Percentiles rank a stretch among this genome's conserved stretches.
These are phyloP conservation scores for Zonitis immaculata DNA, from an alignment of 2,888 invertebrate species.

Conservation along the genomic window DNA sequence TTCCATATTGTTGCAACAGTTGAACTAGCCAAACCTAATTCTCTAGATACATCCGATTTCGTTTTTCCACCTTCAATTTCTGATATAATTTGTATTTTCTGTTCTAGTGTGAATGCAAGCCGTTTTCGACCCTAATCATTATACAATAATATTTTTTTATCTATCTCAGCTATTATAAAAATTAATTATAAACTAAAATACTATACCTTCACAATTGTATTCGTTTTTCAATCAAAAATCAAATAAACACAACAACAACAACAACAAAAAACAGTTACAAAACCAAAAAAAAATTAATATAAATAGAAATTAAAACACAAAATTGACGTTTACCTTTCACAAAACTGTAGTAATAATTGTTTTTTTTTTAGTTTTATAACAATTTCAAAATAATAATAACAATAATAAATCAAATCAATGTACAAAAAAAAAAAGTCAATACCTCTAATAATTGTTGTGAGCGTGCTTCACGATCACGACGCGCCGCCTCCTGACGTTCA, in stretches of 20 bases:
- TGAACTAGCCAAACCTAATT: slow-evolving; percentile 55
- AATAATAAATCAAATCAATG: not conserved
- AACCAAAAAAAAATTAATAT: slow-evolving; percentile 6
- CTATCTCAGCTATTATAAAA: not conserved
- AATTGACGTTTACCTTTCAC: slow-evolving; percentile 8
- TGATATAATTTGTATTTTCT: slow-evolving; percentile 58
- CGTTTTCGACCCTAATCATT: slow-evolving; percentile 54
- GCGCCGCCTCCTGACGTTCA: slow-evolving; percentile 77
- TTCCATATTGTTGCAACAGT: slow-evolving; percentile 58
- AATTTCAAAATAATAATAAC: not conserved
- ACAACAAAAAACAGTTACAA: not conserved
- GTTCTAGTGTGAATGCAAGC: slow-evolving; percentile 57
- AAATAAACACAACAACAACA: not conserved
- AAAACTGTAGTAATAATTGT: slow-evolving; percentile 1
- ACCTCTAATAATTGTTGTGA: slow-evolving; percentile 88
- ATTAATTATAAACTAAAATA: slow-evolving; percentile 14
- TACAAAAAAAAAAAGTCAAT: slow-evolving; percentile 34
- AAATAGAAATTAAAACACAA: slow-evolving; percentile 8
- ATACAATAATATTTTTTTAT: not conserved
- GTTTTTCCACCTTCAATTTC: slow-evolving; percentile 56
- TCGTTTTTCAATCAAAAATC: not conserved
- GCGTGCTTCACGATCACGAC: slow-evolving; percentile 74
- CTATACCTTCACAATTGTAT: slow-evolving; percentile 31
- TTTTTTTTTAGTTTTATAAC: slow-evolving; percentile 6
- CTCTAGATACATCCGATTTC: slow-evolving; percentile 56